phyloP scores from a whole-genome alignment of 2,888 invertebrate species.

The Tillus elongatus region DNA sequence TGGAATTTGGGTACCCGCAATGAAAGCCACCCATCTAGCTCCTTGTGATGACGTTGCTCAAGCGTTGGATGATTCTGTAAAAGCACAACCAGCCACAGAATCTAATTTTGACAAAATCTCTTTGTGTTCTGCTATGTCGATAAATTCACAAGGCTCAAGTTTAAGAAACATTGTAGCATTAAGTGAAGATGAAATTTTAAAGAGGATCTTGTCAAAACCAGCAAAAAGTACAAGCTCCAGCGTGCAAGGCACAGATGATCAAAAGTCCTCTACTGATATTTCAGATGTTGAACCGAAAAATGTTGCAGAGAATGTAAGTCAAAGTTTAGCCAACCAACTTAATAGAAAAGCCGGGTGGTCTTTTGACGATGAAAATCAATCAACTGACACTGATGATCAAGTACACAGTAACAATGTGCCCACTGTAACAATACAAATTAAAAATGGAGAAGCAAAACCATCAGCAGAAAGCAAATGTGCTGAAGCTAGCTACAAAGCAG shows the following conservation, averaged over 20 bases:
- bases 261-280: slow-evolving; percentile 18
- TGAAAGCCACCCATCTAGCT: slow-evolving; percentile 64
- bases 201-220: slow-evolving; percentile 55
- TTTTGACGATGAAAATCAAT: slow-evolving; percentile 37
- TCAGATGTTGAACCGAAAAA: slow-evolving; percentile 21
- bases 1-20: slow-evolving; percentile 75
- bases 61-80: slow-evolving; percentile 29
- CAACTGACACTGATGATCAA: slow-evolving; percentile 7
- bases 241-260: slow-evolving; percentile 7
- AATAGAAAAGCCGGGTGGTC: slow-evolving; percentile 57
- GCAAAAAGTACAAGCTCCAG: slow-evolving; percentile 18
- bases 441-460: slow-evolving; percentile 10
- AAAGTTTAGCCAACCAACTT: slow-evolving; percentile 54
- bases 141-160: slow-evolving; percentile 42
- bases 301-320: slow-evolving; percentile 22
- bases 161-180: slow-evolving; percentile 47
- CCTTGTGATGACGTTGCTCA: slow-evolving; percentile 73
- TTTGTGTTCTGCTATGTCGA: slow-evolving; percentile 37
- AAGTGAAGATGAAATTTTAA: slow-evolving; percentile 63
- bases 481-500: slow-evolving; percentile 50
- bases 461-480: slow-evolving; percentile 28
- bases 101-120: slow-evolving; percentile 30
- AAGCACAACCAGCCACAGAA: slow-evolving; percentile 18
- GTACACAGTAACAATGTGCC: background rate
- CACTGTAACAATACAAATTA: slow-evolving; percentile 6